Evolutionary conservation across 2,113 vertebrate genomes (phyloP).

Genomic region (Bettongia penicillata): DNA sequence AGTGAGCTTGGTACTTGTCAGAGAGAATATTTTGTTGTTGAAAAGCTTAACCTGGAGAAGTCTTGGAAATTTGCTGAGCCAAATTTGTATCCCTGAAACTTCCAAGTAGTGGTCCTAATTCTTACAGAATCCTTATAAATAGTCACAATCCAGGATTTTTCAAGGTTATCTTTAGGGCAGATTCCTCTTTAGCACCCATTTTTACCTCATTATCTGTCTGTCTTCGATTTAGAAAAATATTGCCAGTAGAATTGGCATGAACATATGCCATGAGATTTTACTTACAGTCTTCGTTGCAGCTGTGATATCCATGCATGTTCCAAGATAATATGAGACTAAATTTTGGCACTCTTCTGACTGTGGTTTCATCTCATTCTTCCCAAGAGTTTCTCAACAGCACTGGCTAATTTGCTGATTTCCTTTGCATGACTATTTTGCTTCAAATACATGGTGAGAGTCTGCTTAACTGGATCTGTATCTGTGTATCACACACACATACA

Average conservation of each 20-base stretch:
- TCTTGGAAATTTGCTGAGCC: not conserved
- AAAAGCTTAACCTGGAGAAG: not conserved
- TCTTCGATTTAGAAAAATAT: not conserved
- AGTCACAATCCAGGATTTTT: not conserved
- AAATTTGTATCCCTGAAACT: not conserved
- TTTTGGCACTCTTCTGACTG: not conserved
- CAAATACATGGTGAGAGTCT: constrained; percentile 9
- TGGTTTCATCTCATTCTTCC: constrained; percentile 10
- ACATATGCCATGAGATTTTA: constrained; percentile 36
- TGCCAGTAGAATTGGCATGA: not conserved
- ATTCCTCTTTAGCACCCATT: not conserved
- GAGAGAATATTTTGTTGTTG: not conserved
- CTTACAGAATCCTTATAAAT: not conserved
- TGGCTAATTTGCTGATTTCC: constrained; percentile 20
- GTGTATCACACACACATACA: too few species aligned
- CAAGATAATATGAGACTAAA: not conserved
- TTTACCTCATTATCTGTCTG: not conserved
- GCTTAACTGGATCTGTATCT: not conserved
- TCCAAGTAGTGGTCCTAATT: not conserved
- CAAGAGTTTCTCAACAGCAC: constrained; percentile 20
- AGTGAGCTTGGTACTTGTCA: not conserved
- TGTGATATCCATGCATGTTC: constrained; percentile 1
- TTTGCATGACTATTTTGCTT: not conserved
- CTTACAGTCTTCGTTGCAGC: constrained; percentile 11
- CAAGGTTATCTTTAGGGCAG: not conserved